These are phyloP conservation scores for Notarius lentiginosus DNA, from an alignment of 2,113 vertebrate genomes.

Conservation along the genomic window DNA sequence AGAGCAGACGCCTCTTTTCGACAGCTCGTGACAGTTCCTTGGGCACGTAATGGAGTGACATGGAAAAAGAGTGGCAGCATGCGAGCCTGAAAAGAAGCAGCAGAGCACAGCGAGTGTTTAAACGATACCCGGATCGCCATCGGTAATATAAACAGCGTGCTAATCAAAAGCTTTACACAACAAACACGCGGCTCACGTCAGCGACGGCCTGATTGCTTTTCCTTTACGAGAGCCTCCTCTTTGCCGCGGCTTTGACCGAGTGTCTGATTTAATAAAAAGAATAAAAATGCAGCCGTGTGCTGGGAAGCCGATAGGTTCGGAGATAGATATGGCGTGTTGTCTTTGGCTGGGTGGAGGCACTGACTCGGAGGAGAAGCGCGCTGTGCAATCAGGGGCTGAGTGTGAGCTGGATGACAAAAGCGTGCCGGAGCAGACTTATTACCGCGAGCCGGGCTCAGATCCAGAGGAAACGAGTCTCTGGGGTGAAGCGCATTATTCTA, in stretches of 20 bases:
- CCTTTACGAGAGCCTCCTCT: slow-evolving; percentile 35
- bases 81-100: background rate
- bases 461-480: slow-evolving; percentile 42
- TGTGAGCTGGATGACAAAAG: slow-evolving; percentile 48
- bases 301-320: slow-evolving; percentile 56
- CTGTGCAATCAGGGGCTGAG: slow-evolving; percentile 58
- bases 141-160: slow-evolving; percentile 19
- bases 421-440: slow-evolving; percentile 50
- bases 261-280: slow-evolving; percentile 64
- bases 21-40: background rate
- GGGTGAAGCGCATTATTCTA: slow-evolving; percentile 37
- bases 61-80: background rate
- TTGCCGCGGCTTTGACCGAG: slow-evolving; percentile 59
- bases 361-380: slow-evolving; percentile 37
- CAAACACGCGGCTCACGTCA: slow-evolving; percentile 10
- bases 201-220: slow-evolving; percentile 25
- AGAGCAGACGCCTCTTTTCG: slow-evolving; percentile 13
- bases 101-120: background rate
- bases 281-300: slow-evolving; percentile 54
- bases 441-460: slow-evolving; percentile 38
- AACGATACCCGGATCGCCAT: slow-evolving; percentile 8
- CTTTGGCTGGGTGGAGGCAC: slow-evolving; percentile 55
- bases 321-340: slow-evolving; percentile 64
- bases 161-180: slow-evolving; percentile 40
- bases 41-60: slow-evolving; percentile 17